phyloP scores from a whole-genome alignment of 1,140 invertebrate genomes.

The Dinothrombium tinctorium region DNA sequence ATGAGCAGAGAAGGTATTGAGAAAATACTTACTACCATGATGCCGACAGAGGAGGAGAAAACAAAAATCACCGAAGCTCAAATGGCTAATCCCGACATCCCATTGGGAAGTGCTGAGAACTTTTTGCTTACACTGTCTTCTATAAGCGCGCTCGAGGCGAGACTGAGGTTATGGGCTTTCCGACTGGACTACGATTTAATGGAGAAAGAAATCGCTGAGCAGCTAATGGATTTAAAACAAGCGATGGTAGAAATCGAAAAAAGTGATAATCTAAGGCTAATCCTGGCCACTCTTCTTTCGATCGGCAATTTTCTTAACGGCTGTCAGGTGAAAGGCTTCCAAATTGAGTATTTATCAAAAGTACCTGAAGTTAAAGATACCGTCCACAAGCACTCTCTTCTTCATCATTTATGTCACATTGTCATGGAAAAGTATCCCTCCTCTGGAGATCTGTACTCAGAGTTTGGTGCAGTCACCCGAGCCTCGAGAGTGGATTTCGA shows the following conservation, averaged over 20 bases:
- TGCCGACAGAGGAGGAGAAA: slow-evolving; percentile 90
- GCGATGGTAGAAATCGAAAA: slow-evolving; percentile 67
- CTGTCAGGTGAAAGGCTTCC: slow-evolving; percentile 80
- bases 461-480: slow-evolving; percentile 75
- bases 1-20: slow-evolving; percentile 77
- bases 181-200: slow-evolving; percentile 91
- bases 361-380: slow-evolving; percentile 98
- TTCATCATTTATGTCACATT: slow-evolving; percentile 91
- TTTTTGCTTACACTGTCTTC: slow-evolving; percentile 85
- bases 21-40: slow-evolving; percentile 80
- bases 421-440: slow-evolving; percentile 89
- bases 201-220: slow-evolving; percentile 93
- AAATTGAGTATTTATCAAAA: slow-evolving; percentile 89
- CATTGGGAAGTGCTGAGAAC: slow-evolving; percentile 88
- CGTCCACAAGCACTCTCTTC: slow-evolving; percentile 86
- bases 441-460: slow-evolving; percentile 75
- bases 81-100: slow-evolving; percentile 73
- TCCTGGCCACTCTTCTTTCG: slow-evolving; percentile 71
- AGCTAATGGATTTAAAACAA: slow-evolving; percentile 90
- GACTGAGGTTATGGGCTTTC: slow-evolving; percentile 82
- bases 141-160: slow-evolving; percentile 77
- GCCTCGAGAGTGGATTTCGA: slow-evolving; percentile 76
- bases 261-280: slow-evolving; percentile 82
- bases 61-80: slow-evolving; percentile 86
- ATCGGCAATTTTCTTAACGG: slow-evolving; percentile 96